Evolutionary conservation across 1,140 invertebrate species (phyloP).

Genomic region (Muscidifurax raptorellus): DNA sequence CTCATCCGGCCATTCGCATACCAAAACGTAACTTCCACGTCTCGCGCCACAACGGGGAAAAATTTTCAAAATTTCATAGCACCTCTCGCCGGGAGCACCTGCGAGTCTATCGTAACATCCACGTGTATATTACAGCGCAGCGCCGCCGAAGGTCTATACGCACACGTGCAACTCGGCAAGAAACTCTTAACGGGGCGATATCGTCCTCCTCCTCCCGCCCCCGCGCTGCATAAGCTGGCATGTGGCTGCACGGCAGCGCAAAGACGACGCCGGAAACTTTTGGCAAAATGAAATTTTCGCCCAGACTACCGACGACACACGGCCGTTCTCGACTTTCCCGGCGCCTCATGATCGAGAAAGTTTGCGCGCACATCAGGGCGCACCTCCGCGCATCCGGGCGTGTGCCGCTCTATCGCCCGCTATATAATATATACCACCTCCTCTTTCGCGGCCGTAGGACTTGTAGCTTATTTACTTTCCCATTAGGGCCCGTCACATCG

Average conservation of each 20-base stretch:
- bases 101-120: no score
- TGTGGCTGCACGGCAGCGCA: background rate
- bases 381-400: slow-evolving; percentile 10
- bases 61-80: background rate
- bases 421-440: background rate
- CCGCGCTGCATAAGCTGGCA: no score
- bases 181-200: slow-evolving; percentile 53
- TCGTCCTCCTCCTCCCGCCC: no score
- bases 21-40: no score
- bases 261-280: slow-evolving; percentile 19
- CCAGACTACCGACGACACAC: background rate
- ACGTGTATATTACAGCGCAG: no score
- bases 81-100: background rate
- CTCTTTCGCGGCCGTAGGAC: background rate
- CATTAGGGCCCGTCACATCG: slow-evolving; percentile 6
- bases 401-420: background rate
- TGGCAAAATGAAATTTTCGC: slow-evolving; percentile 38
- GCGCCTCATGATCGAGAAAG: slow-evolving; percentile 29
- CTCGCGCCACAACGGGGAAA: no score
- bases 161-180: slow-evolving; percentile 58
- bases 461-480: slow-evolving; percentile 14
- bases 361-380: background rate
- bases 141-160: slow-evolving; percentile 22
- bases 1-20: no score
- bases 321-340: slow-evolving; percentile 10